Evolutionary conservation across 2,113 vertebrate species (phyloP), one percentile per base, ranked within the genome.

Genomic region (Scopus umbretta): DNA sequence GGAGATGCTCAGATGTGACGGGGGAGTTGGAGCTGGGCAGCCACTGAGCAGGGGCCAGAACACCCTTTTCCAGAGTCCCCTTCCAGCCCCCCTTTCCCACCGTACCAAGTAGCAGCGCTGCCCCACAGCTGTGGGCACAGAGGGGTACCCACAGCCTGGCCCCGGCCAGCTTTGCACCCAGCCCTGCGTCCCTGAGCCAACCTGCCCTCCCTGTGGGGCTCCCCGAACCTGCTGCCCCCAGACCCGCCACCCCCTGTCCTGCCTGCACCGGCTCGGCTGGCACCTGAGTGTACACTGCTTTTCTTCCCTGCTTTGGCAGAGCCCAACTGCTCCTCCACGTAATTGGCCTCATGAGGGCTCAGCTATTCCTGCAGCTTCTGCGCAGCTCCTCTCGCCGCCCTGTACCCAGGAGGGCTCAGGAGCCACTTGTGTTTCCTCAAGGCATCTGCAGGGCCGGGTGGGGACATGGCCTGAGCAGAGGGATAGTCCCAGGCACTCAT

Each of bases 291-390:
- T 21, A 5, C 8, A 6, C 65, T n/a, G 88, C 82, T 89, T 68
- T 94, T 45, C 32, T 13, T 22, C 42, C 58, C 50, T 63, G 66
- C 71, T 34, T 53, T 75, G 58, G 91, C 56, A 80, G 96, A 97
- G 92, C 79, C 43, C 67, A 68, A 94, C 81, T 76, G 93, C 95
- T 86, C 96, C 74, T 93, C 47, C 4, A 38, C 5, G 66, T 97
- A 98, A 98, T 97, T 98, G 98, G 97, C 97, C 97, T 96, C 93
- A 2, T 12, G 88, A 96, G 96, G 88, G 85, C 84, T 96, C 9
- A 8, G 89, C 90, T 94, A 50, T 56, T 94, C 80, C 71, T 49
- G 49, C 1, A 3, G 40, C 92, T 82, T 86, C 42, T 67, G 49
- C n/a, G 42, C 65, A 14, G 43, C 21, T 86, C 52, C 87, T 90